These are phyloP conservation scores for Ficedula albicollis DNA, from an alignment of 2,797 vertebrate species.

Conservation along the genomic window DNA sequence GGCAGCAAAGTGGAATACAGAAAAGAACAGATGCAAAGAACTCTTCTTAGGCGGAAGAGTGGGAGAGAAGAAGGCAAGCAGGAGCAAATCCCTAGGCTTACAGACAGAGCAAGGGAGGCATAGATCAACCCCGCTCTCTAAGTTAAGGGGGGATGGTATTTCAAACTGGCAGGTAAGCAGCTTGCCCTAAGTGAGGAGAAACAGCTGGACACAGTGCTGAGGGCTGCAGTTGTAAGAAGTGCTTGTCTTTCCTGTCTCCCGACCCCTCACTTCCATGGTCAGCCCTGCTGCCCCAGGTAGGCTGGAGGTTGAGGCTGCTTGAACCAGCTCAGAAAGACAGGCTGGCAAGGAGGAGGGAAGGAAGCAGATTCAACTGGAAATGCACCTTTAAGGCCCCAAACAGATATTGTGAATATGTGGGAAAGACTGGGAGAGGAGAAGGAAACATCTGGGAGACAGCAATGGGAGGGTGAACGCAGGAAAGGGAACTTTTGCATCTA, in stretches of 20 bases:
- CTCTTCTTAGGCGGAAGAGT: neutral
- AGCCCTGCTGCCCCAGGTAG: neutral
- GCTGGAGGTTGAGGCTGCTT: neutral
- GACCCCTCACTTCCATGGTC: no score
- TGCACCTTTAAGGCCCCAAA: neutral
- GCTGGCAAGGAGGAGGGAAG: neutral
- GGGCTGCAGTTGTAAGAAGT: neutral
- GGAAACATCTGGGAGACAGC: neutral
- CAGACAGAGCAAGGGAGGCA: neutral
- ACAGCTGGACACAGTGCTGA: neutral
- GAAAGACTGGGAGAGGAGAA: slow-evolving; percentile 63
- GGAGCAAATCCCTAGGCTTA: neutral
- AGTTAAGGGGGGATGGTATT: neutral
- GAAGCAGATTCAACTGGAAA: neutral
- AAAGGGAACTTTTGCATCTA: neutral
- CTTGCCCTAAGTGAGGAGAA: neutral
- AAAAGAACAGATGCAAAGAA: neutral
- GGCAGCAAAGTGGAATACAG: neutral
- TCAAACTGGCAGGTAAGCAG: neutral
- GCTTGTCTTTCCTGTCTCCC: neutral
- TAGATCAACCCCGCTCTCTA: neutral
- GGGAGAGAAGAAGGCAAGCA: neutral
- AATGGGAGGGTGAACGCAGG: neutral
- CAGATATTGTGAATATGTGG: slow-evolving; percentile 56
- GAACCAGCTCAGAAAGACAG: neutral